Evolutionary conservation across 2,888 invertebrate species (phyloP).

Genomic region (Melanostoma scalare): DNA sequence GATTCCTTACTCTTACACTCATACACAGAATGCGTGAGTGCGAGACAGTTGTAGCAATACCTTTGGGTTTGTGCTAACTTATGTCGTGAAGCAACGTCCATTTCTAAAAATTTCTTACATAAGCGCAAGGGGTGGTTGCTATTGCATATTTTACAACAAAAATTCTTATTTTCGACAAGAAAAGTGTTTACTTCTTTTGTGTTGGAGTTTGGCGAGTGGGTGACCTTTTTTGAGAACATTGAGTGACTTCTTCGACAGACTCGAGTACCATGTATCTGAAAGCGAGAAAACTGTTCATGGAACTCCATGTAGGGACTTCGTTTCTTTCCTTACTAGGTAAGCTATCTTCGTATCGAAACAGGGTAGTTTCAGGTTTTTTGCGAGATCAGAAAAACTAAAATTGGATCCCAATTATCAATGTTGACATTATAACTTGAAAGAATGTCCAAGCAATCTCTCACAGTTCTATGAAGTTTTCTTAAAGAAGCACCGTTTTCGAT

Average conservation of each 20-base stretch:
- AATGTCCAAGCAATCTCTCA: not conserved
- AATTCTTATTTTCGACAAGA: constrained; percentile 4
- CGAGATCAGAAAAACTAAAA: not conserved
- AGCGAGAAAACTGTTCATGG: constrained; percentile 6
- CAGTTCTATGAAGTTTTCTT: constrained; percentile 5
- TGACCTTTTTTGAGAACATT: not conserved
- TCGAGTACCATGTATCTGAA: constrained; percentile 17
- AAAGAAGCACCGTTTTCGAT: not conserved
- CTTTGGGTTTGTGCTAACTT: constrained; percentile 13
- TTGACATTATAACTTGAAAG: not conserved
- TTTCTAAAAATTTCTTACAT: constrained; percentile 19
- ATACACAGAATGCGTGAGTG: constrained; percentile 19
- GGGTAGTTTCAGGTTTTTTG: not conserved
- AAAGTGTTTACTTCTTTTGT: constrained; percentile 5
- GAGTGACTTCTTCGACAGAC: constrained; percentile 17
- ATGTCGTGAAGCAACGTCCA: constrained; percentile 6
- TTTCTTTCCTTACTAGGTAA: not conserved
- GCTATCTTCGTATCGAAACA: constrained; percentile 9
- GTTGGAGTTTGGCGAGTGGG: not conserved
- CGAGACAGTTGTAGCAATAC: constrained; percentile 34
- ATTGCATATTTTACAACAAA: constrained; percentile 19
- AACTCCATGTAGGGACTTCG: constrained; percentile 4
- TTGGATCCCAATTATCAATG: not conserved
- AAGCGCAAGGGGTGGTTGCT: constrained; percentile 22
- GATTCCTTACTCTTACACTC: constrained; percentile 31